Evolutionary conservation across 2,888 invertebrate species (phyloP).

Genomic region (Pherbina coryleti): DNA sequence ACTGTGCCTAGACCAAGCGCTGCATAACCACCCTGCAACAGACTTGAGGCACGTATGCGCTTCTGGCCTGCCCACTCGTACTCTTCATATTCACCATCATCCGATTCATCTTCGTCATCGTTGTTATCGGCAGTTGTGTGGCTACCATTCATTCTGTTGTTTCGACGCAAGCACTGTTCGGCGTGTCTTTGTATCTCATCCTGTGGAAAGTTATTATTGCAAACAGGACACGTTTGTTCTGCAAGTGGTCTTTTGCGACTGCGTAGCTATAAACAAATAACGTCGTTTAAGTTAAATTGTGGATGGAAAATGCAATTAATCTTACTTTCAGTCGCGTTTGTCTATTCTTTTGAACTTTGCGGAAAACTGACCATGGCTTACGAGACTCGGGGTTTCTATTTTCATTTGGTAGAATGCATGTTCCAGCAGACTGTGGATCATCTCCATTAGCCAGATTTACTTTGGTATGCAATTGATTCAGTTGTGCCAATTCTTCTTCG

Average conservation of each 20-base stretch:
- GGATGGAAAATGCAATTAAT: slow-evolving; percentile 10
- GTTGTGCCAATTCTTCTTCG: slow-evolving; percentile 81
- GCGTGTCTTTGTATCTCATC: slow-evolving; percentile 82
- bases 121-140: slow-evolving; percentile 44
- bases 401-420: neutral
- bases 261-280: slow-evolving; percentile 69
- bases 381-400: slow-evolving; percentile 45
- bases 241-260: slow-evolving; percentile 76
- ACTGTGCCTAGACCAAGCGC: slow-evolving; percentile 69
- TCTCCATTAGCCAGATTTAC: neutral
- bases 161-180: slow-evolving; percentile 74
- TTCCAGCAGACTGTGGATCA: neutral
- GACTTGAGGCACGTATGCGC: slow-evolving; percentile 79
- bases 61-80: slow-evolving; percentile 95
- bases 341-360: slow-evolving; percentile 80
- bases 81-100: slow-evolving; percentile 79
- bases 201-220: slow-evolving; percentile 78
- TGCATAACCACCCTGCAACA: slow-evolving; percentile 78
- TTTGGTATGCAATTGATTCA: slow-evolving; percentile 61
- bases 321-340: slow-evolving; percentile 74
- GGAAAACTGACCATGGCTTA: slow-evolving; percentile 79
- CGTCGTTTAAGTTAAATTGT: neutral
- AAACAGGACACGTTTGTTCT: slow-evolving; percentile 83
- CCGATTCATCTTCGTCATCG: slow-evolving; percentile 78
- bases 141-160: slow-evolving; percentile 58